Conservation (phyloP, 2,797 vertebrate species). For the Aerospiza tachiro region DNA sequence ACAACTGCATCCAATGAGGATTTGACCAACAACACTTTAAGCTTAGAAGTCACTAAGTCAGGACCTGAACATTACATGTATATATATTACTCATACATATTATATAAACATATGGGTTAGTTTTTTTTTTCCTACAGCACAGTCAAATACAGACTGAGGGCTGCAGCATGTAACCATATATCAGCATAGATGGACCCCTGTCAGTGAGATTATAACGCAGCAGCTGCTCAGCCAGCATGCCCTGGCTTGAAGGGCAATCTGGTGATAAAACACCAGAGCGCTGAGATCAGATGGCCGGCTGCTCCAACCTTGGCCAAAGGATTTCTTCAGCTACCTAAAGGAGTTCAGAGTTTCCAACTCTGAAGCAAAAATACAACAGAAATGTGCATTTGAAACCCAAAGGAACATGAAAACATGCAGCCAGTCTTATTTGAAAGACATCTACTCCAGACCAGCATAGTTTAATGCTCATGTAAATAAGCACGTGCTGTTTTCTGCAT, state of each 20-base stretch:
- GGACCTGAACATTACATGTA: not conserved
- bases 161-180: not conserved
- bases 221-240: conserved; percentile 64
- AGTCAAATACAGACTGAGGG: not conserved
- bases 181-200: not conserved
- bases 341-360: not conserved
- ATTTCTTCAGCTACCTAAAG: not conserved
- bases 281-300: conserved; percentile 26
- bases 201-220: not conserved
- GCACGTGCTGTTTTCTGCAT: conserved; percentile 18
- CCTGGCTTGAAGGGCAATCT: conserved; percentile 55
- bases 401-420: not conserved
- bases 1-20: fast-evolving
- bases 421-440: not conserved
- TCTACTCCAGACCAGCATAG: not conserved
- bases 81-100: not conserved
- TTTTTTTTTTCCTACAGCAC: not conserved
- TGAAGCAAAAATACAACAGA: not conserved
- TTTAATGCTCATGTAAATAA: not conserved
- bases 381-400: not conserved
- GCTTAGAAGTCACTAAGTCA: not conserved
- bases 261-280: not conserved
- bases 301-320: not conserved
- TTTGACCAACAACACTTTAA: not conserved
- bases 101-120: not conserved